Evolutionary conservation across 2,888 invertebrate species (phyloP).

Genomic region (Choreutis nemorana): DNA sequence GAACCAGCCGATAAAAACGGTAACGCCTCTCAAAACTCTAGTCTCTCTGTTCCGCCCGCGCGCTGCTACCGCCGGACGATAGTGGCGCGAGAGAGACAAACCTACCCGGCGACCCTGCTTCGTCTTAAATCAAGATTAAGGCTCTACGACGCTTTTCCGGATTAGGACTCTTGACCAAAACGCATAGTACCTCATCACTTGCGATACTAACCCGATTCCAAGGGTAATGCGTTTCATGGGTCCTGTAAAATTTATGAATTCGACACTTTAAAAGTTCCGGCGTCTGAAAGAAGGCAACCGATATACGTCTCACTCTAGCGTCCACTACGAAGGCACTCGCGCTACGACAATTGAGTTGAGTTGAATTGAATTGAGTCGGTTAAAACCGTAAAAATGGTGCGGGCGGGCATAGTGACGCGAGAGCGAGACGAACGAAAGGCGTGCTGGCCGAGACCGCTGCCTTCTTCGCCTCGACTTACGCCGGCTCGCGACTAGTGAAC

Average conservation of each 20-base stretch:
- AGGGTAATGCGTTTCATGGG: constrained; percentile 7
- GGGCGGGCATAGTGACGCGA: constrained; percentile 54
- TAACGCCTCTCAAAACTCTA: constrained; percentile 49
- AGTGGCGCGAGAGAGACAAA: constrained; percentile 55
- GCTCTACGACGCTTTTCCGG: constrained; percentile 51
- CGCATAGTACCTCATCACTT: constrained; percentile 30
- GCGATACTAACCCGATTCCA: constrained; percentile 14
- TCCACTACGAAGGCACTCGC: constrained; percentile 60
- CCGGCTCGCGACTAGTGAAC: constrained; percentile 61
- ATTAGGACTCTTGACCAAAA: constrained; percentile 41
- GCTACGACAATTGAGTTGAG: constrained; percentile 66
- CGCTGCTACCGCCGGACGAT: constrained; percentile 38
- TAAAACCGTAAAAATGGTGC: constrained; percentile 63
- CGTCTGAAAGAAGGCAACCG: constrained; percentile 33
- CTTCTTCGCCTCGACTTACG: constrained; percentile 64
- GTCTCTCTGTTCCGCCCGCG: constrained; percentile 43
- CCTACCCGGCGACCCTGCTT: constrained; percentile 37
- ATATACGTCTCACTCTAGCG: constrained; percentile 61
- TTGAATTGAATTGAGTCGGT: constrained; percentile 66
- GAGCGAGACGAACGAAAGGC: constrained; percentile 64
- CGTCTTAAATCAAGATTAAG: constrained; percentile 60
- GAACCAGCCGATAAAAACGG: constrained; percentile 42
- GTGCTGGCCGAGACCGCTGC: constrained; percentile 60
- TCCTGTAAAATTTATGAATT: constrained; percentile 10
- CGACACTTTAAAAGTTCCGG: constrained; percentile 20